A percentile compares a stretch with the other conserved stretches of the same genome.
Conservation (phyloP, 1,140 invertebrate genomes). For the Apolygus lucorum region DNA sequence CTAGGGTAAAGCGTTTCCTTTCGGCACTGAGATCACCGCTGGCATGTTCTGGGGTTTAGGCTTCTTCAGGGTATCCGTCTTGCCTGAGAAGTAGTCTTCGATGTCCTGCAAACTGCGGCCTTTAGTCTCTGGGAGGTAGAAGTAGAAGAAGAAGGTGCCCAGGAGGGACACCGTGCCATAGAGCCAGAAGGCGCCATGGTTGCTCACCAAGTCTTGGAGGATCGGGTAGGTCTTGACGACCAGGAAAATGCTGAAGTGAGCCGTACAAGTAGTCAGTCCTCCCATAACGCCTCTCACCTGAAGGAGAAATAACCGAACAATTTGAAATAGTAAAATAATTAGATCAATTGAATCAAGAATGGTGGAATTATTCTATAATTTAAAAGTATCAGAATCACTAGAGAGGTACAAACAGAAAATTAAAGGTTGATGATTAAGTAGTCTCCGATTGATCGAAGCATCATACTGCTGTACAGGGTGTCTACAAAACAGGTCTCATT, state of each 20-base stretch:
- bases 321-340: too few relatives aligned
- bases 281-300: constrained; percentile 57
- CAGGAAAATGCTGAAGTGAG: constrained; percentile 53
- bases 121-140: constrained; percentile 72
- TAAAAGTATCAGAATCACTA: too few relatives aligned
- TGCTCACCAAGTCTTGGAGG: constrained; percentile 43
- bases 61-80: constrained; percentile 38
- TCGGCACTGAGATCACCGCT: constrained; percentile 23
- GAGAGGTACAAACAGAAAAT: too few relatives aligned
- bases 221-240: constrained; percentile 59
- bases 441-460: too few relatives aligned
- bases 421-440: too few relatives aligned
- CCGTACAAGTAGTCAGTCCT: constrained; percentile 54
- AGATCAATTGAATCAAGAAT: too few relatives aligned
- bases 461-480: too few relatives aligned
- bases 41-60: constrained; percentile 27
- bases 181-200: constrained; percentile 51
- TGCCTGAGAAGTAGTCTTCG: constrained; percentile 55
- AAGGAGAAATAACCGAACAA: too few relatives aligned
- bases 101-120: constrained; percentile 67
- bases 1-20: constrained; percentile 27
- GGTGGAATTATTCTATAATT: too few relatives aligned
- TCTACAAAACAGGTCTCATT: too few relatives aligned
- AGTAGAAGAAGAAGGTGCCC: constrained; percentile 49
- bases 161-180: constrained; percentile 51